Percentiles rank a stretch among this genome's conserved stretches.
Conservation (phyloP, 2,888 invertebrate species). For the Drosophila austrosaltans region DNA sequence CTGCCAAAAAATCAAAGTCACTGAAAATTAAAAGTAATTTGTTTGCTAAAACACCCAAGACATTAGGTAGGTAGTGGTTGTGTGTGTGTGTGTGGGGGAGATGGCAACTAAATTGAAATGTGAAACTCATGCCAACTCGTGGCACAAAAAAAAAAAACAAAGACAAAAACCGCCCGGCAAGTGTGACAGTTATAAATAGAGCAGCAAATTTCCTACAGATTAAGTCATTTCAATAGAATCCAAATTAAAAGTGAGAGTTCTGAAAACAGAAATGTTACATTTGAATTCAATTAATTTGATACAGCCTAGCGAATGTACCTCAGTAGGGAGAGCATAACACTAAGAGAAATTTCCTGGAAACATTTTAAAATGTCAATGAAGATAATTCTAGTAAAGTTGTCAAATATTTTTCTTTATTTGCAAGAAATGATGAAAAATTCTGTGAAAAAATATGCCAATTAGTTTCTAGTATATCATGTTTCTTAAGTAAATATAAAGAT, state of each 20-base stretch:
- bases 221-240: slow-evolving; percentile 8
- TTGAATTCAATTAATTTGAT: neutral
- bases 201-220: slow-evolving; percentile 21
- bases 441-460: too few species aligned
- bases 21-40: slow-evolving; percentile 80
- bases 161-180: slow-evolving; percentile 35
- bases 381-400: too few species aligned
- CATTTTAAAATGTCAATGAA: too few species aligned
- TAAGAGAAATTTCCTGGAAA: too few species aligned
- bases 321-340: too few species aligned
- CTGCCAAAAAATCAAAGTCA: slow-evolving; percentile 76
- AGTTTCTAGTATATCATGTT: too few species aligned
- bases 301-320: too few species aligned
- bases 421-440: too few species aligned
- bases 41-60: slow-evolving; percentile 76
- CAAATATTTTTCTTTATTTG: too few species aligned
- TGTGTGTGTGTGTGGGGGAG: neutral
- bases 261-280: neutral
- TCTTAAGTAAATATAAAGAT: too few species aligned
- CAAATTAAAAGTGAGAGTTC: neutral
- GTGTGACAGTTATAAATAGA: slow-evolving; percentile 71
- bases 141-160: slow-evolving; percentile 44
- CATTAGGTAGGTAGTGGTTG: slow-evolving; percentile 43
- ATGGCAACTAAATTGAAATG: slow-evolving; percentile 59
- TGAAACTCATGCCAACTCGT: slow-evolving; percentile 71